Evolutionary conservation across 1,140 invertebrate species (phyloP), one percentile per base, ranked within the genome.

Genomic region (Conus betulinus): DNA sequence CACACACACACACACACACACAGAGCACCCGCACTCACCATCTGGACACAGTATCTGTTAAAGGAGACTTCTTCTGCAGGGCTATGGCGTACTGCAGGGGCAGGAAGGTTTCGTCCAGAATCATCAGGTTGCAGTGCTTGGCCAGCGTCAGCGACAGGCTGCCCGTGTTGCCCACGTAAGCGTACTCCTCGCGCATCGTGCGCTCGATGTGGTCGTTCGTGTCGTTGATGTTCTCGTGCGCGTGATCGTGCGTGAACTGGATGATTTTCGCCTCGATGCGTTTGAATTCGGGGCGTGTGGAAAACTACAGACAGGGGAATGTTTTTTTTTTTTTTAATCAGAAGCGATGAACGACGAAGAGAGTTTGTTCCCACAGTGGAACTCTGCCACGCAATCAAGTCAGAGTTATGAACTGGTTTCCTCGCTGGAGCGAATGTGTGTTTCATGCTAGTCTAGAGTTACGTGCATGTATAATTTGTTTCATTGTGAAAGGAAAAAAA

Each of bases 21-120:
- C 71, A 74, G n/a, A n/a, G n/a, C n/a, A 39, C 39, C 39, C 3
- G 39, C 39, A 88, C 87, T 74, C 60, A 88, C 87, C 83, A 71
- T 71, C 63, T 63, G 52, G 81, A 83, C 60, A 88, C 81, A 4
- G 83, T 53, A 13, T 88, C 79, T 10, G 60, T 84, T 4, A 67
- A 71, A 5, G 87, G 87, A 13, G 87, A 88, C 5, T 55, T 52
- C 52, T 63, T 83, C 79, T 79, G 87, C 51, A 88, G 67, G 5
- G 79, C 87, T 15, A 88, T 82, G 51, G 60, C 87, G 63, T 84
- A 88, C 67, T 88, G 81, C 8, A 88, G 60, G n/a, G 87, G 87
- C 53, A 84, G 67, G 27, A 88, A 88, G 20, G 53, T 57, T 39
- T 88, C 81, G 23, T 88, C 83, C 51, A 83, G 52, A 20, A 88